Conservation (phyloP, 2,888 invertebrate genomes). For the Papilio elwesi region DNA sequence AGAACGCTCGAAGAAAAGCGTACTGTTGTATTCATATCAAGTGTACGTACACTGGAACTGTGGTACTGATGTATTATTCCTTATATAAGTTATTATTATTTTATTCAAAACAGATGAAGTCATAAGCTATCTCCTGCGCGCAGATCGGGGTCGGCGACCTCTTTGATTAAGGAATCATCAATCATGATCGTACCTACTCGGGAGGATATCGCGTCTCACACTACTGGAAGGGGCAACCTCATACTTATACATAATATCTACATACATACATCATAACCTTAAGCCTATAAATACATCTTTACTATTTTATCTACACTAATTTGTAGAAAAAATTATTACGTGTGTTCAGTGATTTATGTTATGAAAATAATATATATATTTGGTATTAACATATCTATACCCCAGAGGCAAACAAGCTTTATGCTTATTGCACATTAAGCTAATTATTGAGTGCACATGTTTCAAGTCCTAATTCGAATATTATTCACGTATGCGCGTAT, state of each 20-base stretch:
- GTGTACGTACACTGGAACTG: slow-evolving; percentile 19
- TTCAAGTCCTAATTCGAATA: too few relatives aligned
- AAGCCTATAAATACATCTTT: too few relatives aligned
- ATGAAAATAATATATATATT: too few relatives aligned
- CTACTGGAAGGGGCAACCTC: slow-evolving; percentile 45
- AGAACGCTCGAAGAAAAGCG: not conserved
- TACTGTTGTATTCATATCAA: not conserved
- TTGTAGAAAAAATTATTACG: too few relatives aligned
- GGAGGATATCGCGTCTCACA: slow-evolving; percentile 73
- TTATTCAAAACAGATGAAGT: slow-evolving; percentile 67
- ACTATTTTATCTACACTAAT: too few relatives aligned
- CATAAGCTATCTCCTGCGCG: slow-evolving; percentile 61
- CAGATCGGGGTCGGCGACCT: slow-evolving; percentile 66
- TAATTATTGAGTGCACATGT: too few relatives aligned
- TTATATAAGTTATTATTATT: slow-evolving; percentile 52
- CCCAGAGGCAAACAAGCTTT: too few relatives aligned
- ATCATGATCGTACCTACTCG: slow-evolving; percentile 68
- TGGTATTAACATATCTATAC: too few relatives aligned
- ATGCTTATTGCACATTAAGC: too few relatives aligned
- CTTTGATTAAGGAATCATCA: slow-evolving; percentile 80
- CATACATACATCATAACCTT: too few relatives aligned
- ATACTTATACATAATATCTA: not conserved
- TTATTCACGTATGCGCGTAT: too few relatives aligned
- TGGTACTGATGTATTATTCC: slow-evolving; percentile 32
- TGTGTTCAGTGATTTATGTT: too few relatives aligned